Base-by-base conservation (phyloP, 2,113 vertebrate genomes). In the Phaethon lepturus region DNA sequence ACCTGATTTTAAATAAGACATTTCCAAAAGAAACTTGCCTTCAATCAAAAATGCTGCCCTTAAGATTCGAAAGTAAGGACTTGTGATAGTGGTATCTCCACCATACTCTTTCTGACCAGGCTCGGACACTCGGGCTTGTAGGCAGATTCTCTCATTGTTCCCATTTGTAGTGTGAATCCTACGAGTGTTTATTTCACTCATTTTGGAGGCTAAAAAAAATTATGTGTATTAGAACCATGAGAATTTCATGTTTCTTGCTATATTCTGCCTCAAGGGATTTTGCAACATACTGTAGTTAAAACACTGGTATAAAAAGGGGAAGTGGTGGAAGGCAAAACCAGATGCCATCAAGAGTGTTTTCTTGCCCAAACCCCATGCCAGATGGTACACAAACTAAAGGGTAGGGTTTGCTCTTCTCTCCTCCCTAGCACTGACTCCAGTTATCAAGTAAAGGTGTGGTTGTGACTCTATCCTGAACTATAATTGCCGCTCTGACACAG, bases 71-170 rank as follows among this genome's bases (percentile, higher is more conserved):
- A 58, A 68, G 33, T 44, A 33, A 56, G 33, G 42, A 29, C 5
- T 49, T 53, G 13, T 0, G 0, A 5, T 26, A 44, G 11, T 6
- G 20, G 1, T 26, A 45, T 45, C 44, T 91, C 33, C 12, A 6
- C 23, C 47, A 26, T 62, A 35, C 44, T 45, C 0, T 0, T 81
- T 90, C 55, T 63, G 28, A 29, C 33, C 50, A n/a, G 58, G 17
- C 8, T 17, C 22, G 26, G 38, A 17, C 38, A 17, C 18, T 77
- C 64, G 29, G 68, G 29, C 29, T 63, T 16, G 14, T 11, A 20
- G 49, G 67, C 45, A 74, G 28, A 5, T 50, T 28, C 35, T 64
- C 35, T 45, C 6, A 15, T 45, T 45, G 45, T 15, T 45, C 56
- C 24, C 35, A 2, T 29, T 52, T n/a, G 31, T 38, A 24, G 25